A percentile compares a stretch with the other conserved stretches of the same genome.
phyloP scores from a whole-genome alignment of 2,113 vertebrate species.

The Henicopernis longicauda region DNA sequence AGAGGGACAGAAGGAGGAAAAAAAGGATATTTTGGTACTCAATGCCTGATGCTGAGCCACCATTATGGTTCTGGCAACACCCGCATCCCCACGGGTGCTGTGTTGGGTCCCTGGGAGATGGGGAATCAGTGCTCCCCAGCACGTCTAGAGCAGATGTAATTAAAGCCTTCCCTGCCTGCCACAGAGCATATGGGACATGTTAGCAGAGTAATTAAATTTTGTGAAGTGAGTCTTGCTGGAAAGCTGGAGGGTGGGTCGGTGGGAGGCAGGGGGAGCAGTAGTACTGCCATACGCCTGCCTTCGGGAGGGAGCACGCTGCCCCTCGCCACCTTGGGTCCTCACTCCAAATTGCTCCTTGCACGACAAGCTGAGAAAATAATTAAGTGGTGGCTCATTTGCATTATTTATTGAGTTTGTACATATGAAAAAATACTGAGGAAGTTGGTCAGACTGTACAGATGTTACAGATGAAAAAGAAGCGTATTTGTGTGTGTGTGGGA shows the following conservation, averaged over 20 bases:
- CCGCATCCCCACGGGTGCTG: neutral
- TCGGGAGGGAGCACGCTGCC: neutral
- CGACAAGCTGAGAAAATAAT: conserved; percentile 54
- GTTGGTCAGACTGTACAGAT: neutral
- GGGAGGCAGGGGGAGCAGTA: conserved; percentile 46
- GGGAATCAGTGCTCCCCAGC: neutral
- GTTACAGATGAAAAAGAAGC: neutral
- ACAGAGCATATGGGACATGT: conserved; percentile 70
- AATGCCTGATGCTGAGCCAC: neutral
- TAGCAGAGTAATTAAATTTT: conserved; percentile 72
- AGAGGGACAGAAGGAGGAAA: neutral
- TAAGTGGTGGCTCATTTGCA: conserved; percentile 48
- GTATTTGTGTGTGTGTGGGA: neutral
- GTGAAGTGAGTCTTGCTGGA: conserved; percentile 59
- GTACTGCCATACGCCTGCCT: neutral
- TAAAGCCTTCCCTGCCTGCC: conserved; percentile 61
- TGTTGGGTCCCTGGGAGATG: neutral
- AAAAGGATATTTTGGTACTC: neutral
- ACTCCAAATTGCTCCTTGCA: conserved; percentile 14
- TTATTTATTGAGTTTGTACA: conserved; percentile 33
- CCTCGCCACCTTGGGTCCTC: neutral
- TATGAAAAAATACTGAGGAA: neutral
- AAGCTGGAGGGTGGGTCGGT: conserved; percentile 61
- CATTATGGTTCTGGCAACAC: neutral
- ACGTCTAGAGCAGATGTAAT: conserved; percentile 53